Base-by-base conservation (phyloP, 2,113 vertebrate genomes). In the Pontoporia blainvillei region DNA sequence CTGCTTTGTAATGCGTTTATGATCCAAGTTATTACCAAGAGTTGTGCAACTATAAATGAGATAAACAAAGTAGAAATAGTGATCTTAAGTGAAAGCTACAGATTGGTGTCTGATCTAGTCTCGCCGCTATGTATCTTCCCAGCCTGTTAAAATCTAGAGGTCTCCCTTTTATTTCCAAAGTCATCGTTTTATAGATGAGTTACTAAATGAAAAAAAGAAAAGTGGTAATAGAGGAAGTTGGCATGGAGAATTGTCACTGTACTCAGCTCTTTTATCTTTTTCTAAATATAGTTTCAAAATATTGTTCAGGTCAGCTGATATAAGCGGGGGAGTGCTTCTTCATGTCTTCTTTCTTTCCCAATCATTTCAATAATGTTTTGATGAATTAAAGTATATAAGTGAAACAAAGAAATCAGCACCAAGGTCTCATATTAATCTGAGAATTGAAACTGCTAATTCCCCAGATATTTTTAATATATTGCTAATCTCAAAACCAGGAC, bases 251-350 rank as follows among this genome's bases (percentile, higher is more conserved):
- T 96, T 98, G 92, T 94, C 61, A 13, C 66, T 96, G 94, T 86
- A 88, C 61, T 97, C 96, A 66, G 69, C 96, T 98, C 96, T 94
- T 94, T 97, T 97, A 97, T 95, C 91, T 91, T 95, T 95, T 98
- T 97, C 94, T 96, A 98, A 97, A 97, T 97, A 90, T 97, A 98
- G 88, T 67, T 97, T 86, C 82, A 91, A 39, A 97, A 93, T 71
- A 95, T 75, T 90, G 62, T 96, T 90, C 92, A 86, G 81, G 92
- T 96, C 97, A 98, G 96, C 96, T 96, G 96, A 97, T 91, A 69
- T 81, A 90, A 92, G 90, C 88, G 41, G n/a, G 9, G 78, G 81
- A 96, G 89, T 95, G 8, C 72, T 79, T 29, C 2, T 82, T 61
- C 5, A 61, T 76, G 27, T 83, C 39, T 78, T 75, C 87, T 94